Percentiles rank a stretch among this genome's conserved stretches.
These are phyloP conservation scores for Panagrolaimus sp. DNA, from an alignment of 1,140 invertebrate genomes.

Conservation along the genomic window DNA sequence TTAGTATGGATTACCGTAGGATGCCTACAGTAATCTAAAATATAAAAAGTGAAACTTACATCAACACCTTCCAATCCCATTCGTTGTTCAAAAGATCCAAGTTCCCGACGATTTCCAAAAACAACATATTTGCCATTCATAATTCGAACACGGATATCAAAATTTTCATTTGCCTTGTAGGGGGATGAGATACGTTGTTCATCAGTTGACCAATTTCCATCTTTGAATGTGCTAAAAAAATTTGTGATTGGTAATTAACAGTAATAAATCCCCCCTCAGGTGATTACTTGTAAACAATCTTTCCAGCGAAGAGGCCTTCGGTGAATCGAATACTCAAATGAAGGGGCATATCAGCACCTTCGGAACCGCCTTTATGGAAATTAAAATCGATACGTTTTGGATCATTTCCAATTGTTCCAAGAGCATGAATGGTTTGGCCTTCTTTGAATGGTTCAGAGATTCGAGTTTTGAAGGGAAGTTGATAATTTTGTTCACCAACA, in stretches of 20 bases:
- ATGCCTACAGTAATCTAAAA: no score
- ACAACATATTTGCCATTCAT: slow-evolving; percentile 55
- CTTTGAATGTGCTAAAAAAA: slow-evolving; percentile 47
- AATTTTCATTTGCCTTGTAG: slow-evolving; percentile 54
- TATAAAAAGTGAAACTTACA: no score
- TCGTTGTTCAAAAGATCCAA: slow-evolving; percentile 56
- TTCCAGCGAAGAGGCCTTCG: no score
- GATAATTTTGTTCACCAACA: slow-evolving; percentile 54
- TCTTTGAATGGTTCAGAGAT: slow-evolving; percentile 56
- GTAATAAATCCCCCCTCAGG: no score
- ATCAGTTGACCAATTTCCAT: slow-evolving; percentile 55
- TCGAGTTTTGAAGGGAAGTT: slow-evolving; percentile 58
- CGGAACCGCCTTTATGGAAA: slow-evolving; percentile 55
- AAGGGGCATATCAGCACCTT: slow-evolving; percentile 54
- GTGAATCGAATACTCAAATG: slow-evolving; percentile 59
- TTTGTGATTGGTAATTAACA: no score
- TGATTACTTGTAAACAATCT: no score
- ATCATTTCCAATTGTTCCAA: slow-evolving; percentile 49
- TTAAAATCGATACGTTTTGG: slow-evolving; percentile 57
- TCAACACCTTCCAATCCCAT: slow-evolving; percentile 47
- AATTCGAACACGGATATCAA: slow-evolving; percentile 57
- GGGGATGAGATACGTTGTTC: slow-evolving; percentile 54
- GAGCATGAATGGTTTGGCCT: slow-evolving; percentile 57
- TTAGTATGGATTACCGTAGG: no score
- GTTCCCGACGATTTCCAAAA: slow-evolving; percentile 52